These are phyloP conservation scores for Todiramphus chloris DNA, from an alignment of 2,113 vertebrate genomes.

Conservation along the genomic window DNA sequence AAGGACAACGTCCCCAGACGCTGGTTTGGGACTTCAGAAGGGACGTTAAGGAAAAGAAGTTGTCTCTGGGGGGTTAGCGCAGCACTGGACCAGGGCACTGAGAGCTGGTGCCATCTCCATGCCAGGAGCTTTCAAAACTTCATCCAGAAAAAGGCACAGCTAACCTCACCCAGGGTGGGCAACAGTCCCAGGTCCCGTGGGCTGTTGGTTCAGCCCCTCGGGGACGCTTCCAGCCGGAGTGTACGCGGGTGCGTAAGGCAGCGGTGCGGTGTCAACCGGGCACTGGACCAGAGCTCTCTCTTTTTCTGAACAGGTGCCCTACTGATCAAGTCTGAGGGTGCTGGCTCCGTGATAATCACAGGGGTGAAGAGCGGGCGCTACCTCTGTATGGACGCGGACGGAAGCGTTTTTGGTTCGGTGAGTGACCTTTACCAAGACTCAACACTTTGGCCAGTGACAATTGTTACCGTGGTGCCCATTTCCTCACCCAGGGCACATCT, in stretches of 20 bases:
- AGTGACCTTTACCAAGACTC: conserved; percentile 65
- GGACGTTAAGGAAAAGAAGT: background rate
- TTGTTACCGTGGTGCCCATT: background rate
- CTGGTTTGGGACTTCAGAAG: background rate
- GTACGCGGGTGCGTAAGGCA: background rate
- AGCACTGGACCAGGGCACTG: background rate
- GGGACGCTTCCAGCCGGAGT: background rate
- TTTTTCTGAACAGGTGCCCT: conserved; percentile 78
- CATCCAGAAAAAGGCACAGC: background rate
- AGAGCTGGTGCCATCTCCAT: background rate
- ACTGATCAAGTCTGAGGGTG: conserved; percentile 71
- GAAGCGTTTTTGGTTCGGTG: conserved; percentile 82
- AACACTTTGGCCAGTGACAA: background rate
- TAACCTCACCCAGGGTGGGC: background rate
- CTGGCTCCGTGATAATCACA: conserved; percentile 79
- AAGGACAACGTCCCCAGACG: background rate
- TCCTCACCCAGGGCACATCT: background rate
- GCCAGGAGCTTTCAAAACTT: background rate
- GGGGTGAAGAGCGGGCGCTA: conserved; percentile 80
- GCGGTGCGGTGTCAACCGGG: fast-evolving
- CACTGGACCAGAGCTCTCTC: background rate
- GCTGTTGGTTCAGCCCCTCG: background rate
- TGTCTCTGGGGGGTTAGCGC: background rate
- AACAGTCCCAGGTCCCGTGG: background rate
- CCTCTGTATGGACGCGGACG: conserved; percentile 81